Percentiles rank a stretch among this genome's conserved stretches.
Evolutionary conservation across 2,888 invertebrate species (phyloP).

Genomic region (Venusia cambrica): DNA sequence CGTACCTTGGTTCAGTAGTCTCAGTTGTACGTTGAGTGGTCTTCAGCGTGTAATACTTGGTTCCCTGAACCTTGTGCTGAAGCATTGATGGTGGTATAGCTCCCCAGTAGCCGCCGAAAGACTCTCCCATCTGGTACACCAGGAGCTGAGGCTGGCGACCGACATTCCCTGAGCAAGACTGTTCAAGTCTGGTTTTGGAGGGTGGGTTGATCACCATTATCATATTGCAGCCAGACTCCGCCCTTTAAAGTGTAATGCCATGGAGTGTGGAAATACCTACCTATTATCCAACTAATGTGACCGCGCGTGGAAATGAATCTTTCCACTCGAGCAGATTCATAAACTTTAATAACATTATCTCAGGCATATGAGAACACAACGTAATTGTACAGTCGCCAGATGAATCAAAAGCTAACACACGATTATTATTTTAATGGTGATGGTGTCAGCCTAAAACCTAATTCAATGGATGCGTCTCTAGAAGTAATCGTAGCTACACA

Average conservation of each 20-base stretch:
- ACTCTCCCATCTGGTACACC: slow-evolving; percentile 63
- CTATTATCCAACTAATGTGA: too few species aligned
- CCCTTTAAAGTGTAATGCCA: slow-evolving; percentile 36
- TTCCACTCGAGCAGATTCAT: too few species aligned
- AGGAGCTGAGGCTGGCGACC: slow-evolving; percentile 50
- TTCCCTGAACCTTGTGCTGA: slow-evolving; percentile 20
- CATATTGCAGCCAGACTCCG: slow-evolving; percentile 62
- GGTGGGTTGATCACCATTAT: slow-evolving; percentile 54
- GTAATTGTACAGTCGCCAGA: too few species aligned
- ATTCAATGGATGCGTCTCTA: too few species aligned
- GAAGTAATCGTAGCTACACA: too few species aligned
- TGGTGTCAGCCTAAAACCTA: too few species aligned
- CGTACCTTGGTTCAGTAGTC: slow-evolving; percentile 14
- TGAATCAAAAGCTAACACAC: too few species aligned
- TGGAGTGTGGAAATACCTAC: too few species aligned
- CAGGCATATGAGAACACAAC: too few species aligned
- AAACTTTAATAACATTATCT: too few species aligned
- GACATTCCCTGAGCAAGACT: slow-evolving; percentile 41
- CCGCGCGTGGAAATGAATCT: too few species aligned
- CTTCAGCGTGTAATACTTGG: slow-evolving; percentile 46
- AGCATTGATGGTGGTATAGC: slow-evolving; percentile 48
- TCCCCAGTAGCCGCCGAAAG: slow-evolving; percentile 71
- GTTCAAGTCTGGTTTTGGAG: slow-evolving; percentile 33
- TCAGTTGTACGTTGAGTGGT: slow-evolving; percentile 34
- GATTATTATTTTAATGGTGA: too few species aligned